Evolutionary conservation across 1,140 invertebrate species (phyloP), one percentile per base, ranked within the genome.

Genomic region (Musca vetustissima): DNA sequence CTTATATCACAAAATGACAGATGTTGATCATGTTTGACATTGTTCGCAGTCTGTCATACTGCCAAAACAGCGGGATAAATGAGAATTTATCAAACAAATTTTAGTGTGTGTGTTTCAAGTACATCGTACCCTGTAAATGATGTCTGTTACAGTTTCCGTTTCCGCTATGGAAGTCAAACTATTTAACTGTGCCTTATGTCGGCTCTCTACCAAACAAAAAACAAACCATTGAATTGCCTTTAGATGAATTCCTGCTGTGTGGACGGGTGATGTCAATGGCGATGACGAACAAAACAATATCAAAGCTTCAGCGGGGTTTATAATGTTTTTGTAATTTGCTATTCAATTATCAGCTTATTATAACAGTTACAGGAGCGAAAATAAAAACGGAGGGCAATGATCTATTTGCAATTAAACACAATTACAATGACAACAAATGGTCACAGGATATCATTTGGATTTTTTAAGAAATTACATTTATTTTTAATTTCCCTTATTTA

Each of bases 141-240:
- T 61, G 57, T 61, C 57, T 36, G 19, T 19, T 43, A 36, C 57
- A 61, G 57, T 61, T 61, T 61, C 57, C 57, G 57, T 61, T 61
- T 61, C 28, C 28, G 57, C n/a, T 61, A 17, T 28, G 53, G 2
- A 43, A 57, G 53, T 57, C 53, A 57, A 57, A 14, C 24, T 28
- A 57, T n/a, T 57, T 57, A 57, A 24, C 36, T 43, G 36, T 43
- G 36, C 36, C 36, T 43, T 43, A 13, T 43, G 1, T 13, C 36
- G 36, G n/a, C 36, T 43, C 36, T 43, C 36, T 43, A 43, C 11
- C 6, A 43, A 13, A 43, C 6, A n/a, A n/a, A n/a, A n/a, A n/a
- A n/a, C n/a, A n/a, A n/a, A n/a, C n/a, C n/a, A 28, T 28, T 32
- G 25, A 43, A 43, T 43, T 43, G 22, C 1, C 53, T 57, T n/a